Percentiles rank a stretch among this genome's conserved stretches.
phyloP scores from a whole-genome alignment of 2,113 vertebrate genomes.

The Pachycephala philippinensis region DNA sequence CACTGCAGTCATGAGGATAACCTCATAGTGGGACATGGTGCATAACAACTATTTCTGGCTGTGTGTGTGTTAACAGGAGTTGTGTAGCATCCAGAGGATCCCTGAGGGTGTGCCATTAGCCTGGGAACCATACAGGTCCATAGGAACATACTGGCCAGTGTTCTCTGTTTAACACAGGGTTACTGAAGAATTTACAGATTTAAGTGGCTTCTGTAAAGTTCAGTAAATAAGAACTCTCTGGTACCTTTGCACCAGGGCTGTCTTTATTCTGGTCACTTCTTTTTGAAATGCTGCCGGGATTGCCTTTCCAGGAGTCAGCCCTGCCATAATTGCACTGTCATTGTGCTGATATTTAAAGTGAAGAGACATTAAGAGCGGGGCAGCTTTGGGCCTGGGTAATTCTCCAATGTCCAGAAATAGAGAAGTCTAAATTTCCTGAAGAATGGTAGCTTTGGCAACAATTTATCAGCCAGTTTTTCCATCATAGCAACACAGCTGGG shows the following conservation, averaged over 20 bases:
- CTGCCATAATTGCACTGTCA: not conserved
- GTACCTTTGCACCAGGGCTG: not conserved
- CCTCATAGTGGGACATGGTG: not conserved
- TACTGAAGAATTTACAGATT: not conserved
- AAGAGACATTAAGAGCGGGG: not conserved
- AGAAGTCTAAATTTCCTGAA: constrained; percentile 5
- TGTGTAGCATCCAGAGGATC: not conserved
- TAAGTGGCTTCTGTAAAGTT: not conserved
- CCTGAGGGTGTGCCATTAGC: not conserved
- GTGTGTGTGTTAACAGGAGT: not conserved
- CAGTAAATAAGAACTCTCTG: not conserved
- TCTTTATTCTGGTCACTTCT: not conserved
- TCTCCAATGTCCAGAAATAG: constrained; percentile 24
- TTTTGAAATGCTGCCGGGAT: not conserved
- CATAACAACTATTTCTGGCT: not conserved
- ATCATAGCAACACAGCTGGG: constrained; percentile 8
- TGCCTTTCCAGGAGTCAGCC: not conserved
- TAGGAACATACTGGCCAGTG: not conserved
- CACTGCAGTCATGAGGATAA: not conserved
- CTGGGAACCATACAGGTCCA: not conserved
- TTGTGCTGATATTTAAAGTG: not conserved
- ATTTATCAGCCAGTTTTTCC: constrained; percentile 32
- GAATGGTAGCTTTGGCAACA: not conserved
- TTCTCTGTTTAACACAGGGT: not conserved
- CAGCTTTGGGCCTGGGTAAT: not conserved